Base-by-base conservation (phyloP, 2,888 invertebrate species). In the Eugnorisma glareosa region DNA sequence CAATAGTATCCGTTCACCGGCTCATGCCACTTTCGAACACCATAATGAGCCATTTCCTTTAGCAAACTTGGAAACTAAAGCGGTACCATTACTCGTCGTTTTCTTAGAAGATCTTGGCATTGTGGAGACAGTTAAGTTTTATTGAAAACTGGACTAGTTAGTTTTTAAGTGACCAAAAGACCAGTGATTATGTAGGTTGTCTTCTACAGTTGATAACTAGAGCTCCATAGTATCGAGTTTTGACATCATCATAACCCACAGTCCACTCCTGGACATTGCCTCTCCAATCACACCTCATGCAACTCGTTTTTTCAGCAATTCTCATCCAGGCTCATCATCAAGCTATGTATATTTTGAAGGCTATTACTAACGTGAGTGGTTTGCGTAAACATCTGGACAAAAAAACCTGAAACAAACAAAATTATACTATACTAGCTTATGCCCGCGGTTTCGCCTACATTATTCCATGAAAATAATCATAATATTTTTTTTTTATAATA, bases 11-110 rank as follows among this genome's bases (percentile, higher is more conserved):
- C 67, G 51, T 73, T 82, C 45, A 45, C 66, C 57, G 43, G 31
- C 43, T 45, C 57, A 73, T 64, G 70, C 78, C 70, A 70, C 86
- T 84, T 86, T 84, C 70, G 43, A 86, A 74, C 48, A 37, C 61
- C 61, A 63, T 86, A 73, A 74, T 83, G 73, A 82, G 73, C 73
- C 43, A 74, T 83, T 85, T 85, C 86, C 73, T 83, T 77, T 69
- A 72, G 54, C 59, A 70, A 75, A 75, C 82, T 67, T 75, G 67
- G 85, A 85, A 82, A 82, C 67, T 84, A 48, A 61, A 67, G 67
- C 48, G 54, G 61, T 35, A 31, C 18, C 5, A 73, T 73, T 80
- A 66, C 66, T 57, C 57, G 66, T 67, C 67, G 40, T 79, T 83
- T 84, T 84, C 57, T 80, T 69, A 40, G 67, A 81, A 54, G 59